Evolutionary conservation across 2,113 vertebrate genomes (phyloP), one percentile per base, ranked within the genome.

Genomic region (Hippocampus mohnikei): DNA sequence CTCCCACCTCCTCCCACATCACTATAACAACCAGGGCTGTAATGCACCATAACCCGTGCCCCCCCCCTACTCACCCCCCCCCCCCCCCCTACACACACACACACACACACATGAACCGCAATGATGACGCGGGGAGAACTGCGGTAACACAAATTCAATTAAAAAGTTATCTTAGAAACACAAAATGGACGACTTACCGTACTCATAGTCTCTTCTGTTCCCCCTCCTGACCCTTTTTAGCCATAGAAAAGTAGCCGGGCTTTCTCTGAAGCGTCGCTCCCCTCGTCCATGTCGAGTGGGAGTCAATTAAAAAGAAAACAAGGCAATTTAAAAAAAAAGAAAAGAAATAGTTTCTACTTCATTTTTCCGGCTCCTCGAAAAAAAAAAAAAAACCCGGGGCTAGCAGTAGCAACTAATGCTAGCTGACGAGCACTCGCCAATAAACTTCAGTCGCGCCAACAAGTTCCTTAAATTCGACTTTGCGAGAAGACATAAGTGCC

Each of bases 11-110:
- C 90, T 86, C 82, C 82, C 86, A 80, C 84, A 88, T 93, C 90
- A 88, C 92, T 88, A 93, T 91, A 91, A 88, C 90, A 91, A 92
- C 92, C 86, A 85, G 40, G 77, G 77, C 63, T 86, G 84, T 76
- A 89, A 90, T 80, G 88, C 87, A 79, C 89, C 37, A 88, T 87
- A 89, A 84, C 79, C 83, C 86, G 82, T 83, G 13, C 56, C 21
- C 23, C 23, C 13, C 15, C 15, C 5, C 46, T n/a, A n/a, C n/a
- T n/a, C n/a, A n/a, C n/a, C 56, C 21, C 23, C 23, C 13, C 56
- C 21, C 23, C 23, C 13, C 15, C 15, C 5, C 46, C 46, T 15
- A 1, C 29, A 33, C 33, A 37, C 33, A 46, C 44, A 33, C 58
- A 8, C 33, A 42, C 33, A 10, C 62, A 44, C 75, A 70, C 74